Percentiles rank a stretch among this genome's conserved stretches.
phyloP scores from a whole-genome alignment of 1,140 invertebrate species.

The Pachypeltis micranthus region DNA sequence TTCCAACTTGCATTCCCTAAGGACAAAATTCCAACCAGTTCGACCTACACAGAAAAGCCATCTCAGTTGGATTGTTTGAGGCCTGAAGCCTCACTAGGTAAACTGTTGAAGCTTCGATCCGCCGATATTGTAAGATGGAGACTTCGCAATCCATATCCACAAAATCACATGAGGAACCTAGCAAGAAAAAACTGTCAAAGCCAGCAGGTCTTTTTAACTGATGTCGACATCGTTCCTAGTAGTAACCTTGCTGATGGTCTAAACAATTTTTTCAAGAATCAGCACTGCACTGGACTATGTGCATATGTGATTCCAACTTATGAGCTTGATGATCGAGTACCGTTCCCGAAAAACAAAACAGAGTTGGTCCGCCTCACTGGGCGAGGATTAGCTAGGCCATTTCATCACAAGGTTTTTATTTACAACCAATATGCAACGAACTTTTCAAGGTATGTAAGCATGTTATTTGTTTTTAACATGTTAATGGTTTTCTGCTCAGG shows the following conservation, averaged over 20 bases:
- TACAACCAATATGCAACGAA: constrained; percentile 87
- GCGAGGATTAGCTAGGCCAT: constrained; percentile 69
- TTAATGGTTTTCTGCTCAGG: background rate
- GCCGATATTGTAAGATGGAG: constrained; percentile 50
- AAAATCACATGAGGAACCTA: constrained; percentile 74
- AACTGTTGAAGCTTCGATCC: constrained; percentile 39
- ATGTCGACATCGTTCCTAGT: constrained; percentile 74
- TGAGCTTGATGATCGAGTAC: constrained; percentile 63
- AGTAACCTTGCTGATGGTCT: constrained; percentile 49
- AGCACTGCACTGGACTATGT: constrained; percentile 42
- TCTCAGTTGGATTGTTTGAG: constrained; percentile 46
- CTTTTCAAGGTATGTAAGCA: constrained; percentile 60
- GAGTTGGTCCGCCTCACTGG: constrained; percentile 60
- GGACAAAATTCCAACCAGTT: constrained; percentile 35
- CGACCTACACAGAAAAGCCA: constrained; percentile 32
- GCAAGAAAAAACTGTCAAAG: constrained; percentile 72
- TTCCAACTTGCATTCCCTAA: constrained; percentile 60
- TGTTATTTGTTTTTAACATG: constrained; percentile 8
- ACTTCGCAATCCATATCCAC: constrained; percentile 61
- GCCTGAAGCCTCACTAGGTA: constrained; percentile 46
- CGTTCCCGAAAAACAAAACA: constrained; percentile 65
- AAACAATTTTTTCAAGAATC: constrained; percentile 50
- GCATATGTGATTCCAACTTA: constrained; percentile 89
- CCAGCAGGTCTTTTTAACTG: constrained; percentile 63
- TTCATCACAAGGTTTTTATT: constrained; percentile 85